phyloP scores from a whole-genome alignment of 1,140 invertebrate genomes.

The Drosophila pectinifera region DNA sequence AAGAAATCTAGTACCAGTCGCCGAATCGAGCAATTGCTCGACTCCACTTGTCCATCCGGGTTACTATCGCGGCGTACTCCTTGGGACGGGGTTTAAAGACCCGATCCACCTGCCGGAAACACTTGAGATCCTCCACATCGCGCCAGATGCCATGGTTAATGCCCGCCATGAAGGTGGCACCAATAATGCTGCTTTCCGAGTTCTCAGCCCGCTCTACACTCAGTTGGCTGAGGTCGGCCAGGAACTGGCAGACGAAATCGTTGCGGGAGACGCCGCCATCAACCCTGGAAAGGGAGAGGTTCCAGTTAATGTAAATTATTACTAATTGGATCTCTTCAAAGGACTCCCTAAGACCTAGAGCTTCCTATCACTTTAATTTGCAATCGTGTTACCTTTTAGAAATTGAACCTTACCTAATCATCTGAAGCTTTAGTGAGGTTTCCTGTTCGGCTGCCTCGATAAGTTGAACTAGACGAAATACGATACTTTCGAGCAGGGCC shows the following conservation, averaged over 20 bases:
- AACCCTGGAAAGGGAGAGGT: conserved; percentile 87
- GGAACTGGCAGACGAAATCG: conserved; percentile 94
- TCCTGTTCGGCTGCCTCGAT: conserved; percentile 90
- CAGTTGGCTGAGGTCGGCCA: conserved; percentile 92
- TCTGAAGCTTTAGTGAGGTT: conserved; percentile 87
- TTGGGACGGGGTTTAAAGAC: conserved; percentile 88
- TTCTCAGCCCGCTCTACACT: conserved; percentile 89
- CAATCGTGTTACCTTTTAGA: no score
- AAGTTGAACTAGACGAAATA: conserved; percentile 92
- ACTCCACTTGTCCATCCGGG: conserved; percentile 87
- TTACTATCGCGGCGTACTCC: conserved; percentile 84
- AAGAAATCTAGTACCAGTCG: conserved; percentile 87
- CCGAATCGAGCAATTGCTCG: conserved; percentile 89
- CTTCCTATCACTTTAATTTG: no score
- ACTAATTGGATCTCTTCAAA: not conserved
- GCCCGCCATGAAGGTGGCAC: conserved; percentile 93
- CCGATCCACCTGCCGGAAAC: conserved; percentile 87
- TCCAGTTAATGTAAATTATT: not conserved
- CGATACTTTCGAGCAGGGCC: conserved; percentile 94
- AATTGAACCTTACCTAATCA: conserved; percentile 86
- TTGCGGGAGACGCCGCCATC: conserved; percentile 97
- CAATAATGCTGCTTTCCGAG: conserved; percentile 91
- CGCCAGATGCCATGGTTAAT: conserved; percentile 92
- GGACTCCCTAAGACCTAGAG: no score
- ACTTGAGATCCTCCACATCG: conserved; percentile 88